Conservation (phyloP, 2,888 invertebrate genomes). For the Diarsia brunnea region DNA sequence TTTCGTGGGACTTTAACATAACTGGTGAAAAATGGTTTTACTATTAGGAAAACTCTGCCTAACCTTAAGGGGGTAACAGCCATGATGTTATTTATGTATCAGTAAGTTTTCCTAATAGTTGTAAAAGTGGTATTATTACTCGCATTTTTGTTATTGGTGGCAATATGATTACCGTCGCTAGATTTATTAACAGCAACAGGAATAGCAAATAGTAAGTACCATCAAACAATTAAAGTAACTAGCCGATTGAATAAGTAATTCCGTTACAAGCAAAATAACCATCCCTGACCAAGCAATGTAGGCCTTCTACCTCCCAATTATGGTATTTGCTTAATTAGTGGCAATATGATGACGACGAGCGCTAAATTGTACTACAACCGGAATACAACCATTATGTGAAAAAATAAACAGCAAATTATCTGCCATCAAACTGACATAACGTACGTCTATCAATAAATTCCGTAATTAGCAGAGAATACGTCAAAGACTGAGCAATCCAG, state of each 20-base stretch:
- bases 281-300: background rate
- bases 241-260: background rate
- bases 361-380: background rate
- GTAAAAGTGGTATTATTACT: background rate
- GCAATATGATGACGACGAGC: background rate
- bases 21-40: no score
- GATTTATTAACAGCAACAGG: background rate
- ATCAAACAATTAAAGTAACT: background rate
- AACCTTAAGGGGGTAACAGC: no score
- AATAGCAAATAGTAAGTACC: background rate
- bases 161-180: background rate
- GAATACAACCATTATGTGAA: conserved; percentile 26
- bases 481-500: conserved; percentile 44
- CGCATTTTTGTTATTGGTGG: background rate
- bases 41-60: no score
- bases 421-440: conserved; percentile 27
- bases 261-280: background rate
- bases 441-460: conserved; percentile 50
- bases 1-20: no score
- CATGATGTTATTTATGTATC: no score
- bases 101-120: background rate
- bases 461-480: conserved; percentile 37
- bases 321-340: no score
- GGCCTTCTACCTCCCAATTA: background rate
- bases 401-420: conserved; percentile 27